Percentiles rank a stretch among this genome's conserved stretches.
Conservation (phyloP, 1,140 invertebrate species). For the Microplitis mediator region DNA sequence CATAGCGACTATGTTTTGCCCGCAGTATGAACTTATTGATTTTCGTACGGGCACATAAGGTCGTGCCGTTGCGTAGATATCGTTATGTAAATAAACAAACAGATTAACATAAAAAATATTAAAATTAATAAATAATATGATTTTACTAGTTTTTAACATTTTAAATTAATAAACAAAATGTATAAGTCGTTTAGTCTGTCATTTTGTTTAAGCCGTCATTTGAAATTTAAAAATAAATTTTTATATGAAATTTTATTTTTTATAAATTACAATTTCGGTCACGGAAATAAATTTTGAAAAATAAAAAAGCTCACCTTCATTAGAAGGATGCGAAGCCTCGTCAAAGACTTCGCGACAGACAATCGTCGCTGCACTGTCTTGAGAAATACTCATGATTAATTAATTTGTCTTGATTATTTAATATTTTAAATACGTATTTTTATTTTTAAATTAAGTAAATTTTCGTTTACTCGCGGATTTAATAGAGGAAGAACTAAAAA, state of each 20-base stretch:
- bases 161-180: too few relatives aligned
- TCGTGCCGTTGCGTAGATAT: conserved; percentile 27
- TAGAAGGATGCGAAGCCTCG: conserved; percentile 77
- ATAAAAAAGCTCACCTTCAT: conserved; percentile 67
- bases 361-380: conserved; percentile 65
- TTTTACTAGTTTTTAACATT: background rate
- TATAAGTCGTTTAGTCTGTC: too few relatives aligned
- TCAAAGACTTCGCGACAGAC: conserved; percentile 82
- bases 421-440: background rate
- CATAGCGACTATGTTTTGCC: conserved; percentile 56
- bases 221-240: background rate
- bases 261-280: background rate
- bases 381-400: conserved; percentile 58
- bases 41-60: conserved; percentile 43
- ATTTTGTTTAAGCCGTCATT: too few relatives aligned
- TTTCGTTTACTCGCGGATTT: background rate
- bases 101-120: background rate
- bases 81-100: conserved; percentile 55
- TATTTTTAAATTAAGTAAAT: background rate
- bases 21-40: conserved; percentile 61
- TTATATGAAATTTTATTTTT: background rate
- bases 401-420: background rate
- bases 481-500: background rate
- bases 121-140: background rate
- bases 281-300: background rate